Evolutionary conservation across 2,888 invertebrate species (phyloP).

Genomic region (Drosophila tanythrix): DNA sequence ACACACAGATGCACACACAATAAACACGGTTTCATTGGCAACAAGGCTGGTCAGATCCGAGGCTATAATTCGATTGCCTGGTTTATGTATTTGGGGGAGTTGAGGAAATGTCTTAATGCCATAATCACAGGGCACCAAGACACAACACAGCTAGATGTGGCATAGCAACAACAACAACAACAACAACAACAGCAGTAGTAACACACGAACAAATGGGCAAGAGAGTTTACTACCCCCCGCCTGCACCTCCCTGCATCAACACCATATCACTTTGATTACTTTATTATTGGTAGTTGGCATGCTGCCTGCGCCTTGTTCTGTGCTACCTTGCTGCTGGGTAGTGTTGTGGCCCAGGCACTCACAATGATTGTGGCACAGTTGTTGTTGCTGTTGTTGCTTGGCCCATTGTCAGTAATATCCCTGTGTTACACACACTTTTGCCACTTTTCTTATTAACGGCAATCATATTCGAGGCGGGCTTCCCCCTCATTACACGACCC

Average conservation of each 20-base stretch:
- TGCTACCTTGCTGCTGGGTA: conserved; percentile 44
- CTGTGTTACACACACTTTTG: conserved; percentile 46
- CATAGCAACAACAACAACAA: conserved; percentile 69
- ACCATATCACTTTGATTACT: conserved; percentile 82
- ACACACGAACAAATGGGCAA: conserved; percentile 16
- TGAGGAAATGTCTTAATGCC: conserved; percentile 58
- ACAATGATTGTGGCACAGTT: conserved; percentile 60
- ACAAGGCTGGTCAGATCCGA: conserved; percentile 37
- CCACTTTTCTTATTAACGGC: conserved; percentile 76
- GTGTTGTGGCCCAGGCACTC: conserved; percentile 49
- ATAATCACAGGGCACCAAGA: conserved; percentile 59
- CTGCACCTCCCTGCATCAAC: conserved; percentile 52
- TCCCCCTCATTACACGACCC: conserved; percentile 20
- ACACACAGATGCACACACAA: conserved; percentile 6
- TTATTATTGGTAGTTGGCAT: conserved; percentile 76
- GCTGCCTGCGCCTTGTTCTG: conserved; percentile 12
- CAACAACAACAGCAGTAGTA: conserved; percentile 27
- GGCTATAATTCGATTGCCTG: conserved; percentile 71
- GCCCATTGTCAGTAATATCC: conserved; percentile 46
- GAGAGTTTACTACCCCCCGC: not conserved
- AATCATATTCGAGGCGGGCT: conserved; percentile 63
- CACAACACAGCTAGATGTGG: conserved; percentile 48
- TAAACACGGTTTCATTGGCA: conserved; percentile 25
- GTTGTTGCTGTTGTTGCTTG: conserved; percentile 29
- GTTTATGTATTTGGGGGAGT: conserved; percentile 10